Conservation (phyloP, 1,140 invertebrate genomes). For the Leptinotarsa texana region DNA sequence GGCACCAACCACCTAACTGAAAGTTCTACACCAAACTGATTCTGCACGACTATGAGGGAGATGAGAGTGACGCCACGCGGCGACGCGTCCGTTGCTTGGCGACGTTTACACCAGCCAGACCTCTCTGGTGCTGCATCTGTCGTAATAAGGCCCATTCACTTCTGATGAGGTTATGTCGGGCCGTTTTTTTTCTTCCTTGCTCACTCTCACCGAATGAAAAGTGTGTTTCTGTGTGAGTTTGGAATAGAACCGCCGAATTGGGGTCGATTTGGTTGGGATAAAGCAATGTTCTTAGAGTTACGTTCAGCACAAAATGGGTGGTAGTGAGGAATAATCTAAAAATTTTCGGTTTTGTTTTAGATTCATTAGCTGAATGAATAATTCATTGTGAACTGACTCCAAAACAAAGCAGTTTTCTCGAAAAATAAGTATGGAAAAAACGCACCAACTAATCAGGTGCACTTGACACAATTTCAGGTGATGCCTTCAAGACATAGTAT, state of each 20-base stretch:
- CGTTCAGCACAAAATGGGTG: neutral
- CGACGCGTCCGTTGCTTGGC: conserved; percentile 1
- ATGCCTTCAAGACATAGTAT: too few species aligned
- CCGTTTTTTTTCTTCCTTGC: neutral
- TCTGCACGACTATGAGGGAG: neutral
- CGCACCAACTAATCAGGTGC: too few species aligned
- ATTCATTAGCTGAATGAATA: neutral
- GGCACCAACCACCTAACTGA: conserved; percentile 13
- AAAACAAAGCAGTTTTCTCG: neutral
- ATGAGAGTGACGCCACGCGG: neutral
- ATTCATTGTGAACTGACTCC: neutral
- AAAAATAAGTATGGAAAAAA: neutral
- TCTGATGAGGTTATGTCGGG: neutral
- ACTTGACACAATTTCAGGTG: too few species aligned
- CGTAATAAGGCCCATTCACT: conserved; percentile 4
- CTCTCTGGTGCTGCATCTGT: neutral
- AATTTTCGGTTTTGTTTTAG: neutral
- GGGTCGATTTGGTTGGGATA: neutral
- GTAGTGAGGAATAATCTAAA: neutral
- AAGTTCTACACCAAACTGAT: conserved; percentile 14
- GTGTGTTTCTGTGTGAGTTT: conserved; percentile 3
- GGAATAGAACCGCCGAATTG: neutral
- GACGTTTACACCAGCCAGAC: neutral
- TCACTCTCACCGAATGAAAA: neutral
- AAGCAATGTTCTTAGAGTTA: neutral